Conservation (phyloP, 2,113 vertebrate species). For the Australoheros scitulus region DNA sequence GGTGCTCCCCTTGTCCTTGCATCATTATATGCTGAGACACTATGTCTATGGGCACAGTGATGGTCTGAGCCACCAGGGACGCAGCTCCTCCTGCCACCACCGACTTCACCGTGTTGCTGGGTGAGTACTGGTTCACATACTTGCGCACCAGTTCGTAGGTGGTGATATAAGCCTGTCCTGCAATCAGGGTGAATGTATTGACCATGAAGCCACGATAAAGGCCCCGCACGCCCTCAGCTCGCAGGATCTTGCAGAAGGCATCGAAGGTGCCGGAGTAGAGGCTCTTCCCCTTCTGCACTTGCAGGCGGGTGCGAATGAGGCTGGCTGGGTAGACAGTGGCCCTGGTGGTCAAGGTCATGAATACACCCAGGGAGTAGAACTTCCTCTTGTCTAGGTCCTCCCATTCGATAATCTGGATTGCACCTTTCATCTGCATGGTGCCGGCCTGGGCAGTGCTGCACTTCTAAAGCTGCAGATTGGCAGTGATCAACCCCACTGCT, state of each 20-base stretch:
- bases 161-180: slow-evolving; percentile 95
- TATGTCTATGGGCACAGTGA: slow-evolving; percentile 95
- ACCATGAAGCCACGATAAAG: slow-evolving; percentile 95
- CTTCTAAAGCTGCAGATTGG: slow-evolving; percentile 47
- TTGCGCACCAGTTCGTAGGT: slow-evolving; percentile 94
- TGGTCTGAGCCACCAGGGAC: slow-evolving; percentile 95
- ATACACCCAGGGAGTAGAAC: slow-evolving; percentile 93
- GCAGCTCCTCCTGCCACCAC: slow-evolving; percentile 92
- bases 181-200: slow-evolving; percentile 92
- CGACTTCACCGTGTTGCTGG: slow-evolving; percentile 91
- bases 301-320: slow-evolving; percentile 91
- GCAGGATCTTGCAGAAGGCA: slow-evolving; percentile 92
- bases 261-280: slow-evolving; percentile 92
- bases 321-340: slow-evolving; percentile 94
- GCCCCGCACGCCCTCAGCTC: slow-evolving; percentile 84
- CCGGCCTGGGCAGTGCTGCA: slow-evolving; percentile 5
- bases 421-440: slow-evolving; percentile 83
- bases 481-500: neutral
- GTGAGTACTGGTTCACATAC: slow-evolving; percentile 86
- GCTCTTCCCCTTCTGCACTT: slow-evolving; percentile 94
- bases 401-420: slow-evolving; percentile 97
- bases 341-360: slow-evolving; percentile 94
- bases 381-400: slow-evolving; percentile 98
- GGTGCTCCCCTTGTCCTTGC: slow-evolving; percentile 88
- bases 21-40: slow-evolving; percentile 98